Conservation (phyloP, 2,113 vertebrate genomes). For the Patagioenas fasciata region DNA sequence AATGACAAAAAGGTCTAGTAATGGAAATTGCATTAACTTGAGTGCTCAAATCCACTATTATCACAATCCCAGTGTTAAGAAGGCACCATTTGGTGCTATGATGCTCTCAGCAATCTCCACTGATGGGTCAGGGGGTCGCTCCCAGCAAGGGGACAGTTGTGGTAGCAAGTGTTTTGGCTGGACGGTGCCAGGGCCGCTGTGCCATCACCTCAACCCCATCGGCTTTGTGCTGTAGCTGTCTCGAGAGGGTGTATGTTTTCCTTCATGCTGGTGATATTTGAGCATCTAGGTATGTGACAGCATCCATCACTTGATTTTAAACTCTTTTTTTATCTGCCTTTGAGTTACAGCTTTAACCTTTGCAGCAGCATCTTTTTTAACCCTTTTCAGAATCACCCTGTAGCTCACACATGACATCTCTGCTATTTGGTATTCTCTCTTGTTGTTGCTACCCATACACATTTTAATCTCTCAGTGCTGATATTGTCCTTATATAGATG, state of each 20-base stretch:
- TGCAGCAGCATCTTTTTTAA: background rate
- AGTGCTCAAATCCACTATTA: conserved; percentile 16
- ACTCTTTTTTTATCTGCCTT: background rate
- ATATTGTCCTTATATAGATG: background rate
- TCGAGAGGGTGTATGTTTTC: background rate
- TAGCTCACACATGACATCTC: background rate
- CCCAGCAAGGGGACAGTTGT: background rate
- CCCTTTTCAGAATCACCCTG: background rate
- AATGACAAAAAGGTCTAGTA: background rate
- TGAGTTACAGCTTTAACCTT: background rate
- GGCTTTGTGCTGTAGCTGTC: background rate
- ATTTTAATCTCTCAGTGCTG: background rate
- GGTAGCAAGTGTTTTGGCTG: background rate
- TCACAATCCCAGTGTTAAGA: background rate
- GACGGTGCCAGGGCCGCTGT: rapidly evolving
- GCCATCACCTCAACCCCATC: background rate
- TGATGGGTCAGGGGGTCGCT: background rate
- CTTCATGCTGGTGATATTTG: background rate
- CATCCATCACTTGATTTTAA: background rate
- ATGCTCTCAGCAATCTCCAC: background rate
- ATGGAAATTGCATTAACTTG: conserved; percentile 17
- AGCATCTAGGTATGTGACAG: background rate
- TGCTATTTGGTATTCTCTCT: background rate
- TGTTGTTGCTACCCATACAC: background rate
- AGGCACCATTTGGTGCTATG: background rate